Conservation (phyloP, 2,113 vertebrate genomes). For the Hiodon alosoides region DNA sequence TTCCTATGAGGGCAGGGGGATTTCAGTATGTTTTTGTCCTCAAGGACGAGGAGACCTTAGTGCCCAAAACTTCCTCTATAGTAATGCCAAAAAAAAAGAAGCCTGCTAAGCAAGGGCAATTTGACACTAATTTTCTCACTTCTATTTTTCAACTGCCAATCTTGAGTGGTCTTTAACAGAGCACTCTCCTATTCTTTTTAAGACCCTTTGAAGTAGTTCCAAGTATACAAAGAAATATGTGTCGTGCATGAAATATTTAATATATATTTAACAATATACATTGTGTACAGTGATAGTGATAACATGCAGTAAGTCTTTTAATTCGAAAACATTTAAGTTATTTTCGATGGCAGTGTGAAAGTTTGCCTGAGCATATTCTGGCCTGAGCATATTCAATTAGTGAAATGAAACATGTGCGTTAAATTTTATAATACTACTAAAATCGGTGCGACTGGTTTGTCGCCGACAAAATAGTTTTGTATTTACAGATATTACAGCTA, state of each 20-base stretch:
- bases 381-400: no score
- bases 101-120: background rate
- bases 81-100: background rate
- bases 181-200: background rate
- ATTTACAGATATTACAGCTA: no score
- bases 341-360: no score
- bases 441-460: no score
- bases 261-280: background rate
- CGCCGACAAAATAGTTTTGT: no score
- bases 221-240: conserved; percentile 11
- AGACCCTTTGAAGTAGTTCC: background rate
- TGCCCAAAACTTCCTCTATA: background rate
- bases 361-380: no score
- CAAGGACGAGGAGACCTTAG: conserved; percentile 7
- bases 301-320: background rate
- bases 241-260: background rate
- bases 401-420: no score
- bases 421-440: no score
- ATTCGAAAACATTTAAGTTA: no score
- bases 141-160: conserved; percentile 24
- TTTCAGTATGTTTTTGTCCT: conserved; percentile 11
- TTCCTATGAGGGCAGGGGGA: conserved; percentile 4
- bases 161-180: conserved; percentile 6
- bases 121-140: conserved; percentile 23
- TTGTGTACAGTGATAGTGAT: background rate